These are phyloP conservation scores for Palythoa grandis DNA, from an alignment of 92 coral and sea anemone species.

Conservation along the genomic window DNA sequence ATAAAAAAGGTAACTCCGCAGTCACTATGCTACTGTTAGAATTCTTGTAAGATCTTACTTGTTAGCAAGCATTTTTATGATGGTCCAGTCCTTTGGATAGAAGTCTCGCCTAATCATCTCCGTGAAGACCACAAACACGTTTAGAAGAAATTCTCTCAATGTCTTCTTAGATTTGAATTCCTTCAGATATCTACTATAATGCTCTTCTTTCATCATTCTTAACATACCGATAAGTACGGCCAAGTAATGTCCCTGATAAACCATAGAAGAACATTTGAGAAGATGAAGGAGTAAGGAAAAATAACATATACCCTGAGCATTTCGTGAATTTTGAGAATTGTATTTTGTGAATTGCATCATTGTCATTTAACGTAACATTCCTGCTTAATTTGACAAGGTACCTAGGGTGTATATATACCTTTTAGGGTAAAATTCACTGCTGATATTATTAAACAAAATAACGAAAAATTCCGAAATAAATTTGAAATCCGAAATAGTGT, in stretches of 20 bases:
- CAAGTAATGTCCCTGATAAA: slow-evolving; percentile 78
- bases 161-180: slow-evolving; percentile 77
- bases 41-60: slow-evolving; percentile 55
- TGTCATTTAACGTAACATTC: too few species aligned
- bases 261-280: background rate
- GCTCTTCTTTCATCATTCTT: slow-evolving; percentile 91
- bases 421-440: too few species aligned
- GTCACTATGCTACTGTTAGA: background rate
- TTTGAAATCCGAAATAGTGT: too few species aligned
- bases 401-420: too few species aligned
- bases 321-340: too few species aligned
- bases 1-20: too few species aligned
- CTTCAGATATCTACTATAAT: slow-evolving; percentile 79
- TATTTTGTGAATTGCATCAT: too few species aligned
- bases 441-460: too few species aligned
- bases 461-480: too few species aligned
- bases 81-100: slow-evolving; percentile 91
- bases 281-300: background rate
- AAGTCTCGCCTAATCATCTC: slow-evolving; percentile 90
- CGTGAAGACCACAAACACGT: slow-evolving; percentile 93
- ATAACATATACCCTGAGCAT: too few species aligned
- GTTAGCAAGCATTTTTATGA: slow-evolving; percentile 90
- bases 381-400: too few species aligned
- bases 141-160: slow-evolving; percentile 82
- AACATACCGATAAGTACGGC: slow-evolving; percentile 82